Conservation (phyloP, 2,113 vertebrate genomes). For the Callaeas wilsoni region DNA sequence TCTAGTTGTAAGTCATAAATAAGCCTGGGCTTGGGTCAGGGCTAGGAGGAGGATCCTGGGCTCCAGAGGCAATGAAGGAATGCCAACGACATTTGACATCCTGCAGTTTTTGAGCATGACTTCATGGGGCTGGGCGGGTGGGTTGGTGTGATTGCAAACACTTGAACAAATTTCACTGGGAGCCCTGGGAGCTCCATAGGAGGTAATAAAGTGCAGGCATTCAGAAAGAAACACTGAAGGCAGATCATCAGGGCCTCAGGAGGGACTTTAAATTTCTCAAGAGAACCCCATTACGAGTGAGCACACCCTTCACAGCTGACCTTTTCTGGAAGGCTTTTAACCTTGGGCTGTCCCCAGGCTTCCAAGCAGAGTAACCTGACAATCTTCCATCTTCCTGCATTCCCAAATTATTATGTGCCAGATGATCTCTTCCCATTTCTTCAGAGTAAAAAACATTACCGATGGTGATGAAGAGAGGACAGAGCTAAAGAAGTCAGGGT, state of each 20-base stretch:
- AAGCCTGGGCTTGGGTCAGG: background rate
- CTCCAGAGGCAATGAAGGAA: slow-evolving; percentile 31
- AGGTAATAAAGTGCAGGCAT: slow-evolving; percentile 7
- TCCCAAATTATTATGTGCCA: background rate
- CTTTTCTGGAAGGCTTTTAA: background rate
- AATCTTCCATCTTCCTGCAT: background rate
- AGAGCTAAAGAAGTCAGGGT: background rate
- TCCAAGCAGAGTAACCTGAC: background rate
- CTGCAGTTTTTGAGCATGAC: slow-evolving; percentile 33
- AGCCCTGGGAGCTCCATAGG: background rate
- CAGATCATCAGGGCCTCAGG: background rate
- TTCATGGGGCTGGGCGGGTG: background rate
- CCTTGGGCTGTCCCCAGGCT: background rate
- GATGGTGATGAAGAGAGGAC: background rate
- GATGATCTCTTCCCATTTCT: background rate
- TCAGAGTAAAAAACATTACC: background rate
- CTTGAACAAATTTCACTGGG: slow-evolving; percentile 31
- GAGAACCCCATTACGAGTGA: background rate
- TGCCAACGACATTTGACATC: slow-evolving; percentile 37
- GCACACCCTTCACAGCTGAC: background rate
- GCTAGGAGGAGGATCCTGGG: slow-evolving; percentile 4
- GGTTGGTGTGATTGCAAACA: slow-evolving; percentile 27
- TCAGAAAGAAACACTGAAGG: background rate
- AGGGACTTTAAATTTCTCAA: background rate
- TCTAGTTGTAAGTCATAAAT: slow-evolving; percentile 4